These are phyloP conservation scores for Oscheius onirici DNA, from an alignment of 2,888 invertebrate genomes.

Conservation along the genomic window DNA sequence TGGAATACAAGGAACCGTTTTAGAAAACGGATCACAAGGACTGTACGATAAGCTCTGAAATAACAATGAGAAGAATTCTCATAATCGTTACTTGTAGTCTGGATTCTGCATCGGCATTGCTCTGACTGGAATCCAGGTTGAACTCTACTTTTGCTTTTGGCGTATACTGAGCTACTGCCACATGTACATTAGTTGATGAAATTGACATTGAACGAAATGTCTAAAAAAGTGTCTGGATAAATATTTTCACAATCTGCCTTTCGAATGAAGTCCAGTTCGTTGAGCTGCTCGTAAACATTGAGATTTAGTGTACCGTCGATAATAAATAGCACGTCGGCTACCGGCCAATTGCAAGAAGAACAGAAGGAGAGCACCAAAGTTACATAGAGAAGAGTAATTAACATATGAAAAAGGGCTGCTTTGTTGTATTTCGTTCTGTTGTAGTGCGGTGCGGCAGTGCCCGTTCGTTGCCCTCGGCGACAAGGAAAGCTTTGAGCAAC, in stretches of 20 bases:
- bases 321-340: slow-evolving; percentile 61
- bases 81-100: slow-evolving; percentile 24
- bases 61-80: not conserved
- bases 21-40: slow-evolving; percentile 41
- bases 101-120: not conserved
- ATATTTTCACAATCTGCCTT: slow-evolving; percentile 33
- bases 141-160: slow-evolving; percentile 57
- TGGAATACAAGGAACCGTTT: slow-evolving; percentile 33
- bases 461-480: slow-evolving; percentile 31
- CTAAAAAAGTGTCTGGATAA: not conserved
- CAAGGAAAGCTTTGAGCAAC: slow-evolving; percentile 5
- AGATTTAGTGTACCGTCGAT: slow-evolving; percentile 62
- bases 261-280: slow-evolving; percentile 48
- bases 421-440: slow-evolving; percentile 14
- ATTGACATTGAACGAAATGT: slow-evolving; percentile 30
- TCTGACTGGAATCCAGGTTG: slow-evolving; percentile 33
- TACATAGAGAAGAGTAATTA: slow-evolving; percentile 4
- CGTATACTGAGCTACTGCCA: slow-evolving; percentile 65
- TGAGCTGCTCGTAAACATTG: slow-evolving; percentile 51
- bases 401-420: slow-evolving; percentile 1
- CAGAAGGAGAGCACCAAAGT: not conserved
- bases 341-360: slow-evolving; percentile 53
- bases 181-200: slow-evolving; percentile 29
- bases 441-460: not conserved
- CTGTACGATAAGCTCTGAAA: slow-evolving; percentile 46